Conservation (phyloP, 2,797 vertebrate genomes). For the Threskiornis aethiopicus region DNA sequence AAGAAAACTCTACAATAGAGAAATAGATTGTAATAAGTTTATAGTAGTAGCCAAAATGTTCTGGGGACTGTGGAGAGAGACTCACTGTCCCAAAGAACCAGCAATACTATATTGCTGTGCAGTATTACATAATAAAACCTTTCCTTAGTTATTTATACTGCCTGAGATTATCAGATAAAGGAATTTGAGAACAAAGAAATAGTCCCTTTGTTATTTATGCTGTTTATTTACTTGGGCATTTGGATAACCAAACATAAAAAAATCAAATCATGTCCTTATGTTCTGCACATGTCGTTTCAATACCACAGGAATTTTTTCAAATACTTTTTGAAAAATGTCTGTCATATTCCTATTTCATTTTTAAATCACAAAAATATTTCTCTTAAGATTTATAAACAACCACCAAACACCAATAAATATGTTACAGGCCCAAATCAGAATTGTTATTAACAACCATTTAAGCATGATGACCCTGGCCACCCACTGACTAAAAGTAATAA, state of each 20-base stretch:
- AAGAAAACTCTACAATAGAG: conserved; percentile 26
- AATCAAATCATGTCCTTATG: not conserved
- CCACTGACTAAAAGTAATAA: conserved; percentile 13
- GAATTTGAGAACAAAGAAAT: conserved; percentile 50
- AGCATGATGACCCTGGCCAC: not conserved
- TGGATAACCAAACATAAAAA: conserved; percentile 11
- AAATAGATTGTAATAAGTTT: conserved; percentile 40
- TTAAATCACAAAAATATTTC: conserved; percentile 32
- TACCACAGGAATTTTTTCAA: not conserved
- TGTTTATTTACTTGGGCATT: conserved; percentile 31
- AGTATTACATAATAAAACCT: conserved; percentile 48
- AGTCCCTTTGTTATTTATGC: conserved; percentile 14
- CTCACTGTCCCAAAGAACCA: conserved; percentile 21
- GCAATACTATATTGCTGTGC: not conserved
- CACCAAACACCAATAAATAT: conserved; percentile 18
- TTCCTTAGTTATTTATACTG: conserved; percentile 48
- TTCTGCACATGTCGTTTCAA: not conserved
- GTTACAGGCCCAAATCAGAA: not conserved
- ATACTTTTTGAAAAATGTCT: not conserved
- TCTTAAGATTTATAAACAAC: conserved; percentile 30
- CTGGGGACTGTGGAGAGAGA: not conserved
- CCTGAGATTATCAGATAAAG: conserved; percentile 40
- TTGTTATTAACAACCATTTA: not conserved
- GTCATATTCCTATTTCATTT: conserved; percentile 31
- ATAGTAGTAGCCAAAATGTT: conserved; percentile 36